phyloP scores from a whole-genome alignment of 1,140 invertebrate genomes.

The Tetramorium parvispinum region DNA sequence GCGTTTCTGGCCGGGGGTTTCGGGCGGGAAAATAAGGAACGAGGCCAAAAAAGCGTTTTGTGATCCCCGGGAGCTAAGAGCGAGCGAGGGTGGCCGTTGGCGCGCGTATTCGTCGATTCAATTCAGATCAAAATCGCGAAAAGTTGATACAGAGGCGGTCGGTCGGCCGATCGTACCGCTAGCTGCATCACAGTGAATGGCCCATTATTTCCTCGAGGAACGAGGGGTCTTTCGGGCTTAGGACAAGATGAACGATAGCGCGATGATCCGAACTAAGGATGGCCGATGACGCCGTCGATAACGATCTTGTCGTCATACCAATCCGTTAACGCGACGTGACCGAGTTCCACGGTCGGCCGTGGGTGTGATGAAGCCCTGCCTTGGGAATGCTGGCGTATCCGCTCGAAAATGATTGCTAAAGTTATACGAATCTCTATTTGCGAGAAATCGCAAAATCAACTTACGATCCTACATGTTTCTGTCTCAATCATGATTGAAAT shows the following conservation, averaged over 20 bases:
- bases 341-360: neutral
- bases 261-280: constrained; percentile 24
- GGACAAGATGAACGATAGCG: constrained; percentile 59
- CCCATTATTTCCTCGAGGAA: constrained; percentile 67
- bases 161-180: neutral
- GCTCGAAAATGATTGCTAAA: neutral
- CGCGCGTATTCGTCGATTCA: constrained; percentile 48
- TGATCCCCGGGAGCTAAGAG: neutral
- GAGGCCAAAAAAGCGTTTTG: neutral
- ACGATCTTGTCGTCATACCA: constrained; percentile 32
- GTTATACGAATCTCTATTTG: neutral
- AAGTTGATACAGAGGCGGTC: constrained; percentile 36
- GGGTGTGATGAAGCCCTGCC: constrained; percentile 4
- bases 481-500: neutral
- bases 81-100: constrained; percentile 19
- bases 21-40: constrained; percentile 13
- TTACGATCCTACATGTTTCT: neutral
- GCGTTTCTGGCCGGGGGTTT: neutral
- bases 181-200: constrained; percentile 52
- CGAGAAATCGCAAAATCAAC: neutral
- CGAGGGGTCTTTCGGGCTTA: constrained; percentile 61
- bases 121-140: constrained; percentile 69
- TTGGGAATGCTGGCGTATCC: neutral
- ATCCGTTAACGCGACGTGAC: constrained; percentile 17
- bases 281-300: constrained; percentile 50